Evolutionary conservation across 1,140 invertebrate species (phyloP), one percentile per base, ranked within the genome.

Genomic region (Zaprionus vittiger): DNA sequence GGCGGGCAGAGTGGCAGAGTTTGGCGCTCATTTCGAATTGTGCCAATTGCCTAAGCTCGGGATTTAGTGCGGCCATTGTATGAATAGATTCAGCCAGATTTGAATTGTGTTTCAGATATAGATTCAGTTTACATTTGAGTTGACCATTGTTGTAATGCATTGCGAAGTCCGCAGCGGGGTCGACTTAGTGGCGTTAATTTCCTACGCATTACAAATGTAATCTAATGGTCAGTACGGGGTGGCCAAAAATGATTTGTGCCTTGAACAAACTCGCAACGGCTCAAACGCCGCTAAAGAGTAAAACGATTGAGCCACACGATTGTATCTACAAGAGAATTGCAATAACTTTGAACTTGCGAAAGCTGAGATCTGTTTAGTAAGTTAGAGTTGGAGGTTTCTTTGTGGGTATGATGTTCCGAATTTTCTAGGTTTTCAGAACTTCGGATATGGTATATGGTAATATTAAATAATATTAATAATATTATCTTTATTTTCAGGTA

Each of bases 171-270:
- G 52, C 38, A n/a, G 41, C 59, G 54, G 68, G 65, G 77, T 67
- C 84, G 81, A 79, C 81, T 87, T 87, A 81, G 85, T 76, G 81
- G 74, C 71, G 68, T 76, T 84, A 72, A 80, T 80, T 70, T 77
- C 83, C 69, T 69, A 44, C 59, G 81, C 83, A 90, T 89, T 89
- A 89, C 84, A 67, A 90, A 84, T 90, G 81, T 89, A 76, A 81
- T 64, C 44, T 68, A 79, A 81, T 77, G 72, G 56, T 60, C 73
- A 80, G 52, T 38, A 24, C 22, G 20, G 14, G 37, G 44, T 44
- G 37, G 12, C n/a, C 20, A 26, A 44, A 73, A 65, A 79, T 76
- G 71, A 79, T 86, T 75, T 72, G 75, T 75, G 54, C 54, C 26
- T 34, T 54, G 11, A 28, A n/a, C 6, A 24, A 71, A 64, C 44